These are phyloP conservation scores for Gallinago jamesoni DNA, from an alignment of 2,113 vertebrate genomes.

Conservation along the genomic window DNA sequence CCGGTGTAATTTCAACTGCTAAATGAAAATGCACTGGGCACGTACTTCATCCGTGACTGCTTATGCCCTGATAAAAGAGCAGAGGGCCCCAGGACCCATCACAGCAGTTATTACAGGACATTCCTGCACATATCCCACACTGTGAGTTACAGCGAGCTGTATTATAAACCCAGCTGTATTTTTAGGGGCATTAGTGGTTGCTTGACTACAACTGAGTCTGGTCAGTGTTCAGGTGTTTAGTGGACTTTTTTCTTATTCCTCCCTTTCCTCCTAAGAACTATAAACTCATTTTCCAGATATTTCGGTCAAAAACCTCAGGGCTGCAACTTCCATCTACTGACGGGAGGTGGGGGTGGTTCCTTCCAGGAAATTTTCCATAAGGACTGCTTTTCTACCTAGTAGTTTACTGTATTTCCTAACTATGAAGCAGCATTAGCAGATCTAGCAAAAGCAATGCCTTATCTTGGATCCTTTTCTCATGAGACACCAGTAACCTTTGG, in stretches of 20 bases:
- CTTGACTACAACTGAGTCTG: conserved; percentile 15
- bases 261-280: background rate
- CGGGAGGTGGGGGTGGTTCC: background rate
- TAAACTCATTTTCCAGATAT: conserved; percentile 11
- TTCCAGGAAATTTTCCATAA: background rate
- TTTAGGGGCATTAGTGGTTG: conserved; percentile 47
- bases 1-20: background rate
- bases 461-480: background rate
- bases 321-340: background rate
- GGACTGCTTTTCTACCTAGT: background rate
- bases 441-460: background rate
- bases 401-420: background rate
- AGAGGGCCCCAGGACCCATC: conserved; percentile 55
- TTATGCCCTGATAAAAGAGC: conserved; percentile 32
- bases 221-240: conserved; percentile 4
- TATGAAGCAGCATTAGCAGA: background rate
- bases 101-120: conserved; percentile 61
- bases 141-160: conserved; percentile 11
- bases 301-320: background rate
- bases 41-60: background rate
- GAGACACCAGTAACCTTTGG: background rate
- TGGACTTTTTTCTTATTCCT: background rate
- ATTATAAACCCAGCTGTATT: conserved; percentile 60
- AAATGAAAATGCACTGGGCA: background rate
- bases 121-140: conserved; percentile 53